Conservation (phyloP, 2,113 vertebrate genomes). For the Dermatemys mawii region DNA sequence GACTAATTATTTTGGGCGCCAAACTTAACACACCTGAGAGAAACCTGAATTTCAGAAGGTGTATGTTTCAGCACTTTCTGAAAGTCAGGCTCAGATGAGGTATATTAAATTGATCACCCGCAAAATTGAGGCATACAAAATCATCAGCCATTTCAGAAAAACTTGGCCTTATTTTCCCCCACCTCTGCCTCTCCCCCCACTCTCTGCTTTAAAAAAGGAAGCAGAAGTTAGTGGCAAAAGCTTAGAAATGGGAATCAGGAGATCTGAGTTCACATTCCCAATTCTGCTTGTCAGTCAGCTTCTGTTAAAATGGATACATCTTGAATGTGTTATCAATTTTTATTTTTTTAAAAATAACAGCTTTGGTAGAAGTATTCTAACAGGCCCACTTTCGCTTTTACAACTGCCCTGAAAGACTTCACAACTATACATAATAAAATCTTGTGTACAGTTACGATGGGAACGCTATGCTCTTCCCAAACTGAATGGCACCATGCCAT, state of each 20-base stretch:
- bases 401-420: not conserved
- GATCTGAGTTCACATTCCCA: not conserved
- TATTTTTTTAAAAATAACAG: not conserved
- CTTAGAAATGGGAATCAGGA: not conserved
- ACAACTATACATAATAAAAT: not conserved
- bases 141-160: not conserved
- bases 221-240: not conserved
- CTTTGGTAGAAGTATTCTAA: not conserved
- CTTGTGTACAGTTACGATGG: not conserved
- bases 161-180: not conserved
- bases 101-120: not conserved
- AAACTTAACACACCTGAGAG: rapidly evolving
- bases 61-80: not conserved
- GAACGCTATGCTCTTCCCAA: not conserved
- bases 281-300: not conserved
- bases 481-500: conserved; percentile 23
- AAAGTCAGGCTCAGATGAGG: rapidly evolving
- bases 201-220: not conserved
- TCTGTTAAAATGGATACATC: not conserved
- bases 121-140: not conserved
- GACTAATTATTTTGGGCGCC: rapidly evolving
- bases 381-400: not conserved
- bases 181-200: too few relatives aligned
- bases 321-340: not conserved
- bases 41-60: not conserved